Evolutionary conservation across 1,140 invertebrate species (phyloP), one percentile per base, ranked within the genome.

Genomic region (Neotoxoptera formosana): DNA sequence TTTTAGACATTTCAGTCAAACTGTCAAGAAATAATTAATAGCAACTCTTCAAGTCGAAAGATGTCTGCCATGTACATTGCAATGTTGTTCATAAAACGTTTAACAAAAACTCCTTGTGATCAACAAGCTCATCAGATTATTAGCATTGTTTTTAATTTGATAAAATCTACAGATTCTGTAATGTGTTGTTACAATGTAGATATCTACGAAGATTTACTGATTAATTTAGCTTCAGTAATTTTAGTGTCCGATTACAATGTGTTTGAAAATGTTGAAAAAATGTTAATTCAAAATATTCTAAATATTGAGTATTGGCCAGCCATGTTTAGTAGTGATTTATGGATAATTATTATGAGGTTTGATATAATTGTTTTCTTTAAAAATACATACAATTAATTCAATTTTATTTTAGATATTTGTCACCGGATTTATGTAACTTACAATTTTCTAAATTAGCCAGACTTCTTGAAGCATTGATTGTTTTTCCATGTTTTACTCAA

Each of bases 321-420:
- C 14, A 25, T 93, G 25, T 93, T 93, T 53, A 83, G 67, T 30
- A 56, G 48, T 56, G 91, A 93, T 25, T 56, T 93, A 14, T 93
- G 91, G 91, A 86, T 93, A n/a, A 56, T 86, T 45, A 45, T 93
- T 47, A 84, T 86, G 51, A 93, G 91, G 91, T 93, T n/a, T 56
- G 48, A 45, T 41, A 45, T 25, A 45, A 47, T 34, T 47, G 45
- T n/a, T 25, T 11, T 7, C 9, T 34, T 34, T 53, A 51, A 53
- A 53, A 88, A 51, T 23, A 88, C 9, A 17, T 88, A 20, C 30
- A 51, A 25, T 21, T 34, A 88, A n/a, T 89, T 9, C 25, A 45
- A 60, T 51, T 47, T 84, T 83, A 53, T 84, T 30, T 30, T 14
- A 93, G 91, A 30, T 86, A 93, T 45, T 56, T 93, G 34, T 34